These are phyloP conservation scores for Steinernema feltiae DNA, from an alignment of 1,140 invertebrate genomes.

Conservation along the genomic window DNA sequence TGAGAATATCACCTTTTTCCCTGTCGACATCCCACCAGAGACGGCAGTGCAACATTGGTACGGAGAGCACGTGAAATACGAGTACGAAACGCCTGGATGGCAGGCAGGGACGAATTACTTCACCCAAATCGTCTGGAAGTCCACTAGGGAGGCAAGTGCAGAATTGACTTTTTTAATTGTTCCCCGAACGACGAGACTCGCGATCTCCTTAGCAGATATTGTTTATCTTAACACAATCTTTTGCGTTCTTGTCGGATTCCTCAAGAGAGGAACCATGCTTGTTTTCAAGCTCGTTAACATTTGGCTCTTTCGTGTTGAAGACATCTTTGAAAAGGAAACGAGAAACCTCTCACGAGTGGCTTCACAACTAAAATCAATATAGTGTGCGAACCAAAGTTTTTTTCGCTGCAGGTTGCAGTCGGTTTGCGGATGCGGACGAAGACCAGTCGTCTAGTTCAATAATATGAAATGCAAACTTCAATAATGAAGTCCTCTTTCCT, in stretches of 20 bases:
- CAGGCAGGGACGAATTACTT: conserved; percentile 57
- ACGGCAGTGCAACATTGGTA: conserved; percentile 49
- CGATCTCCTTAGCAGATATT: neutral
- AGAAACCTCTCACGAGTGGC: neutral
- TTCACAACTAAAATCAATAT: neutral
- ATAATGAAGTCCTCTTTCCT: neutral
- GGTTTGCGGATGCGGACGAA: neutral
- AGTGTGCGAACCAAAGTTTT: neutral
- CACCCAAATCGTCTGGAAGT: conserved; percentile 54
- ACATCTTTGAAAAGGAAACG: neutral
- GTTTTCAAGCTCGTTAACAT: neutral
- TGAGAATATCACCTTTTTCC: conserved; percentile 56
- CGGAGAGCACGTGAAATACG: conserved; percentile 52
- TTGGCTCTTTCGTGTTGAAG: neutral
- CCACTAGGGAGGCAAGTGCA: conserved; percentile 46
- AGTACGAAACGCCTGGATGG: conserved; percentile 56
- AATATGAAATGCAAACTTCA: neutral
- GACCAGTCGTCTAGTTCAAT: neutral
- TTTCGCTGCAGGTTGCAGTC: neutral
- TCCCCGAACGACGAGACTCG: too few species aligned
- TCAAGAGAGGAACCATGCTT: neutral
- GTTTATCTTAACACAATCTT: too few species aligned
- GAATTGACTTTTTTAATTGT: neutral
- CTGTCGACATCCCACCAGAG: conserved; percentile 44
- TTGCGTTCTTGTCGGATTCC: too few species aligned